phyloP scores from a whole-genome alignment of 2,888 invertebrate species.

The Latheticus oryzae region DNA sequence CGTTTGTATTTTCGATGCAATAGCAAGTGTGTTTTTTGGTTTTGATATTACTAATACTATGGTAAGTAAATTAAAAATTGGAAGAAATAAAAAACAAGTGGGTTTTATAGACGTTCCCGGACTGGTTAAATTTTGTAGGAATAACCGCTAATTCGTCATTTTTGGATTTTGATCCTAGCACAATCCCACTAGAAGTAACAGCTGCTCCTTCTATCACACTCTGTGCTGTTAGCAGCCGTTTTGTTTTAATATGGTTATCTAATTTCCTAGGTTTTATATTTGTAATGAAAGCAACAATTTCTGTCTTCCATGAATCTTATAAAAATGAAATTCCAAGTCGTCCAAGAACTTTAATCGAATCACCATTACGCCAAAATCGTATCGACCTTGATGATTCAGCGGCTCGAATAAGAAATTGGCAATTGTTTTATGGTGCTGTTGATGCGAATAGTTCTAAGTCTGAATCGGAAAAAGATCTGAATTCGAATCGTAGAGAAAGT shows the following conservation, averaged over 20 bases:
- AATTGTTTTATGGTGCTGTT: conserved; percentile 52
- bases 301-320: conserved; percentile 41
- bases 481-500: conserved; percentile 19
- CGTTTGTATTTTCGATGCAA: conserved; percentile 63
- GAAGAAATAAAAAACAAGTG: background rate
- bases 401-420: conserved; percentile 56
- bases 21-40: conserved; percentile 64
- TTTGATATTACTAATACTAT: conserved; percentile 62
- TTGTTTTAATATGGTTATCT: conserved; percentile 52
- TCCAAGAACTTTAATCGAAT: background rate
- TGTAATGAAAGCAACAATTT: conserved; percentile 46
- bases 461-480: conserved; percentile 8
- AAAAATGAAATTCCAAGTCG: conserved; percentile 15
- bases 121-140: conserved; percentile 56
- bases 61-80: conserved; percentile 54
- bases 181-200: conserved; percentile 42
- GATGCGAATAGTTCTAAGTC: conserved; percentile 26
- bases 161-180: conserved; percentile 42
- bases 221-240: conserved; percentile 48
- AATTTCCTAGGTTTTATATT: conserved; percentile 52
- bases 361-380: conserved; percentile 16
- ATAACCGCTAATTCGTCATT: conserved; percentile 49
- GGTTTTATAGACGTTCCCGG: conserved; percentile 50
- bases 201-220: conserved; percentile 49
- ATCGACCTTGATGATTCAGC: conserved; percentile 41